A percentile compares a stretch with the other conserved stretches of the same genome.
These are phyloP conservation scores for Aurelia sp. DNA, from an alignment of 30 jellyfish, hydroid and myxozoan species.

Conservation along the genomic window DNA sequence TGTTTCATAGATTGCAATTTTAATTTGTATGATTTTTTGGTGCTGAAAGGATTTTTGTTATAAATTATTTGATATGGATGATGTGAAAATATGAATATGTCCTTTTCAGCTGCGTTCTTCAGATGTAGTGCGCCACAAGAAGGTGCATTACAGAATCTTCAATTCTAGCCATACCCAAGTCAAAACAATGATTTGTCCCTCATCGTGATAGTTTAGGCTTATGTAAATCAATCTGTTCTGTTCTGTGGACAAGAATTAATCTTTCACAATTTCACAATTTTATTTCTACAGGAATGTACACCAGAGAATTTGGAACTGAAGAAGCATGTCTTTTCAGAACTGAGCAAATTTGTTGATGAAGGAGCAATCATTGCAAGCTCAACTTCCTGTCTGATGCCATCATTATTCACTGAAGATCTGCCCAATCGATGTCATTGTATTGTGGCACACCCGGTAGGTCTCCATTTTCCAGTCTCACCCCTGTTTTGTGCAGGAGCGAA, in stretches of 20 bases:
- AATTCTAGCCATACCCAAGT: background rate
- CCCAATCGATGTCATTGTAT: slow-evolving; percentile 75
- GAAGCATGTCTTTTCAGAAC: slow-evolving; percentile 76
- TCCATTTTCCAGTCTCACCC: background rate
- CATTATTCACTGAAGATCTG: slow-evolving; percentile 80
- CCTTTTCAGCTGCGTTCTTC: too few relatives aligned
- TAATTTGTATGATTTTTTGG: too few relatives aligned
- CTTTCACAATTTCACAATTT: background rate
- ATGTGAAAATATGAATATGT: too few relatives aligned
- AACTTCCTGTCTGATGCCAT: slow-evolving; percentile 88
- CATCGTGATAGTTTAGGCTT: too few relatives aligned
- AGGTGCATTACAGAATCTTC: too few relatives aligned
- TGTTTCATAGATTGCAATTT: too few relatives aligned
- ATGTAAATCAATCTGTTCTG: background rate
- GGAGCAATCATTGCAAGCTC: slow-evolving; percentile 87
- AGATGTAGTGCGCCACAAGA: too few relatives aligned
- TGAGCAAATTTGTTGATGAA: slow-evolving; percentile 68
- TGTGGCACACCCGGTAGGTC: slow-evolving; percentile 94
- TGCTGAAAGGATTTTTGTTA: too few relatives aligned
- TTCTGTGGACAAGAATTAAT: background rate
- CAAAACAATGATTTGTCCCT: background rate
- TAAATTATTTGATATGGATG: too few relatives aligned
- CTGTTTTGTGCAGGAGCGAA: background rate
- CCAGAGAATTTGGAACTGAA: slow-evolving; percentile 92
- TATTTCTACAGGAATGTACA: slow-evolving; percentile 70